Conservation (phyloP, 2,797 vertebrate genomes). For the Sciurus carolinensis region DNA sequence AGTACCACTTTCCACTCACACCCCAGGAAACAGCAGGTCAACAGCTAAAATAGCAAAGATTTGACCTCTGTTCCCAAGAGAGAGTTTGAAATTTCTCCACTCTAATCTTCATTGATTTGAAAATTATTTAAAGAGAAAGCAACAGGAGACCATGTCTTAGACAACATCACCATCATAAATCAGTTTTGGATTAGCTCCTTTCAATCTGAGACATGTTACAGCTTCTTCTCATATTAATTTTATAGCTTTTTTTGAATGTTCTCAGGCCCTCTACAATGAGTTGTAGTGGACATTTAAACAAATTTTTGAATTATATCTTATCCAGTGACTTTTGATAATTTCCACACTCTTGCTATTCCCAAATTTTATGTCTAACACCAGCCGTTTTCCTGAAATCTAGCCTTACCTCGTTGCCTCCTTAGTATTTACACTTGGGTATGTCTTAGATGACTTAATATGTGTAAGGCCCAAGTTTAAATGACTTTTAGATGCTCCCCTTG, state of each 20-base stretch:
- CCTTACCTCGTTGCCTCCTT: not conserved
- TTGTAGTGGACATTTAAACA: not conserved
- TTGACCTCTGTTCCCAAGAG: no score
- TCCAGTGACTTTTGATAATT: not conserved
- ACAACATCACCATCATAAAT: not conserved
- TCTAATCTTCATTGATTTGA: not conserved
- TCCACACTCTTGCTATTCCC: not conserved
- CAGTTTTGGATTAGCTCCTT: not conserved
- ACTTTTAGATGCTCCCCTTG: not conserved
- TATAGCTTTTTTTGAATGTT: not conserved
- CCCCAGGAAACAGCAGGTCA: no score
- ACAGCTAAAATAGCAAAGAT: no score
- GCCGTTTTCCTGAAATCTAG: not conserved
- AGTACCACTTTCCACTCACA: no score
- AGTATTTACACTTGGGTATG: not conserved
- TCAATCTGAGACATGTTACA: not conserved
- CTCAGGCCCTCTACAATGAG: not conserved
- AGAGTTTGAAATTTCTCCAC: not conserved
- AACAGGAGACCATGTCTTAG: not conserved
- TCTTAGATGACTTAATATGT: not conserved
- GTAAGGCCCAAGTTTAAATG: not conserved
- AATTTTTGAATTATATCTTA: not conserved
- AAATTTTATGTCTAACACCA: not conserved
- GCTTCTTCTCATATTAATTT: not conserved
- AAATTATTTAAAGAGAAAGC: conserved; percentile 5